Percentiles rank a stretch among this genome's conserved stretches.
These are phyloP conservation scores for Actenoides lindsayi DNA, from an alignment of 2,113 vertebrate genomes.

Conservation along the genomic window DNA sequence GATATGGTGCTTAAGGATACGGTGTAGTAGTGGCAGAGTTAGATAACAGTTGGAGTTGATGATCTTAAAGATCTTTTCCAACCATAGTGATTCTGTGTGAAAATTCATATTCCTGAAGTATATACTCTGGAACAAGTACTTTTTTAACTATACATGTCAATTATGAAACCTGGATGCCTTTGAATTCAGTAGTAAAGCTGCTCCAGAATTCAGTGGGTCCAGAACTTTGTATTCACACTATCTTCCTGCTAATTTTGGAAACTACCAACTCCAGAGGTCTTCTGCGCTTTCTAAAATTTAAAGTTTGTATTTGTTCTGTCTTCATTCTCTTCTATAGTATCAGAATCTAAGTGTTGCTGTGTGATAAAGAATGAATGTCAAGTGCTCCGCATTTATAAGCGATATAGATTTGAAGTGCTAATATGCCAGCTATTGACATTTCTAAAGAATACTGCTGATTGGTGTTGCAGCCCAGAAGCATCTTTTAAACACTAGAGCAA, in stretches of 20 bases:
- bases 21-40: too few species aligned
- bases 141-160: background rate
- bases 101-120: background rate
- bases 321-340: background rate
- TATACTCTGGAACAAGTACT: background rate
- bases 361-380: slow-evolving; percentile 63
- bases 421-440: slow-evolving; percentile 62
- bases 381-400: slow-evolving; percentile 30
- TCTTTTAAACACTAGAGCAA: slow-evolving; percentile 42
- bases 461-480: background rate
- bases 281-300: background rate
- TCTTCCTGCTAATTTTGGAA: background rate
- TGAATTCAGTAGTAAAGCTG: background rate
- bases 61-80: too few species aligned
- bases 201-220: background rate
- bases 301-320: slow-evolving; percentile 12
- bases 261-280: background rate
- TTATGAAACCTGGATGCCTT: background rate
- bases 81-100: too few species aligned
- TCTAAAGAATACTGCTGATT: slow-evolving; percentile 60
- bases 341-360: background rate
- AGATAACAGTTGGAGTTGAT: too few species aligned
- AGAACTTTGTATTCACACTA: background rate
- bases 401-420: slow-evolving; percentile 60
- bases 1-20: too few species aligned